Percentiles rank a stretch among this genome's conserved stretches.
phyloP scores from a whole-genome alignment of 2,113 vertebrate species.

The Spea multiplicata region DNA sequence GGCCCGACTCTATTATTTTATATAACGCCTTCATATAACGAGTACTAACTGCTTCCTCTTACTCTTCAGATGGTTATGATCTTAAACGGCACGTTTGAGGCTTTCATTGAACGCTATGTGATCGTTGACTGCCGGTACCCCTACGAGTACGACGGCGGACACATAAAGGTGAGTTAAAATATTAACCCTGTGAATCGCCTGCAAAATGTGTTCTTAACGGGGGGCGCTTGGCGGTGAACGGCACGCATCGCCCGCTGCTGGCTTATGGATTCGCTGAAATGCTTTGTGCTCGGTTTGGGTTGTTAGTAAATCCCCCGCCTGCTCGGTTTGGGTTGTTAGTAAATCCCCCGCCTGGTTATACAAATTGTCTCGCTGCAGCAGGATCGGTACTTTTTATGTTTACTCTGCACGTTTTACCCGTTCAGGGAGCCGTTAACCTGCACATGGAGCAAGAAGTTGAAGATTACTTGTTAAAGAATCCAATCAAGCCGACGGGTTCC shows the following conservation, averaged over 20 bases:
- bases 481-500: slow-evolving; percentile 66
- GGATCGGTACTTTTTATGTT: accelerated
- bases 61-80: slow-evolving; percentile 78
- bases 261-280: too few relatives aligned
- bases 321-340: too few relatives aligned
- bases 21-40: not conserved
- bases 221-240: too few relatives aligned
- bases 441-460: slow-evolving; percentile 89
- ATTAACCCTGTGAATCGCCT: not conserved
- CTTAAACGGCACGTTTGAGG: slow-evolving; percentile 73
- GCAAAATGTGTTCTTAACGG: too few relatives aligned
- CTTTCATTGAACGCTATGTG: slow-evolving; percentile 76
- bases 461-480: slow-evolving; percentile 74
- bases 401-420: accelerated
- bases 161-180: slow-evolving; percentile 79
- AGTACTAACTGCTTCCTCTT: not conserved
- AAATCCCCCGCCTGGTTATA: too few relatives aligned
- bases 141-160: slow-evolving; percentile 92
- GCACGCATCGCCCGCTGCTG: too few relatives aligned
- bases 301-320: too few relatives aligned
- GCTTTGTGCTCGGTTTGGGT: too few relatives aligned
- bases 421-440: slow-evolving; percentile 86
- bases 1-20: not conserved
- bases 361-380: too few relatives aligned
- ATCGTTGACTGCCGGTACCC: slow-evolving; percentile 95